Conservation (phyloP, 2,888 invertebrate genomes). For the Periphyllus acericola region DNA sequence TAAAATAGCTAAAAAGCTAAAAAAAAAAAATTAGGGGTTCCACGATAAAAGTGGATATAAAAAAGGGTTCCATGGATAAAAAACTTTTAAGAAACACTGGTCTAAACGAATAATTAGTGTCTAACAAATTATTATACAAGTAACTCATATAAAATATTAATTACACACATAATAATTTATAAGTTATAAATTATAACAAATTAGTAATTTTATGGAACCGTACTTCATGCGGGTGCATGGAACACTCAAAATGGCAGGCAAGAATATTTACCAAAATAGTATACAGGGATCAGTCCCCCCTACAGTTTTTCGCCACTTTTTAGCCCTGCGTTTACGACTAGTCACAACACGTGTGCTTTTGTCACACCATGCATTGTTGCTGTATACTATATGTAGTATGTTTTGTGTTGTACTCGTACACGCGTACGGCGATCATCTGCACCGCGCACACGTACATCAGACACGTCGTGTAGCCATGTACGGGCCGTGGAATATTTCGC, state of each 20-base stretch:
- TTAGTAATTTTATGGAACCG: too few species aligned
- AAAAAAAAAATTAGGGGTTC: conserved; percentile 22
- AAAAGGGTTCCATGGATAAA: conserved; percentile 21
- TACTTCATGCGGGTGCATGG: too few species aligned
- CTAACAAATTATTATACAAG: too few species aligned
- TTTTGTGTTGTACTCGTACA: background rate
- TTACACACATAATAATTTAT: too few species aligned
- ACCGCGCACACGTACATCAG: conserved; percentile 67
- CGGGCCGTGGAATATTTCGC: conserved; percentile 73
- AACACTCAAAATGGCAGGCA: too few species aligned
- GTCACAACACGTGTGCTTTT: too few species aligned
- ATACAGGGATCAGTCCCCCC: background rate
- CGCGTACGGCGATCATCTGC: background rate
- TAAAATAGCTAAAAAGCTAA: too few species aligned
- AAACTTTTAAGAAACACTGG: too few species aligned
- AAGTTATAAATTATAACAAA: too few species aligned
- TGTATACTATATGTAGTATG: background rate
- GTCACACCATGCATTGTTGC: background rate
- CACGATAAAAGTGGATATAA: conserved; percentile 22
- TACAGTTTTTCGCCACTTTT: background rate
- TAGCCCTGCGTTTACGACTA: background rate
- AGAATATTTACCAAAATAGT: too few species aligned
- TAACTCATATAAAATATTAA: too few species aligned
- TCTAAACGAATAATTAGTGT: too few species aligned
- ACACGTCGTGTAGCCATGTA: conserved; percentile 72